Base-by-base conservation (phyloP, 1,140 invertebrate species). In the Parasteatoda tepidariorum region DNA sequence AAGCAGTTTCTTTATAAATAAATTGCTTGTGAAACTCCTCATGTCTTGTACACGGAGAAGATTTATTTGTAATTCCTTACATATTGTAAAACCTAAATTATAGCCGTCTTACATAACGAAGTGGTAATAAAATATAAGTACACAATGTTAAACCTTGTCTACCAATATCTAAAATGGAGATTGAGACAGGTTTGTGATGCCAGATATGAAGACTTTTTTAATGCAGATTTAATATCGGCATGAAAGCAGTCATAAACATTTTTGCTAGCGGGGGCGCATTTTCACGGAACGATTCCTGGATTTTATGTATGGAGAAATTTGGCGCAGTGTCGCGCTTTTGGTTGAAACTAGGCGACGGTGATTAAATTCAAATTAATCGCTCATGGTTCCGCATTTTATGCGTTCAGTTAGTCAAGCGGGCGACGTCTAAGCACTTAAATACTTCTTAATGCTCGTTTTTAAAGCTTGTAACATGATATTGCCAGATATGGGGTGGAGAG, bases 321-420 rank as follows among this genome's bases (percentile, higher is more conserved):
- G n/a, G 48, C 18, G n/a, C 26, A 26, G 22, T 22, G 13, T 67
- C 18, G 61, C 38, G 38, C 38, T 9, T 64, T 24, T 30, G 61
- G 24, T 18, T 64, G 28, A 30, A 30, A 41, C 55, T 61, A 9
- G 18, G 41, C 18, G 11, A 15, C 9, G 55, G 55, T 74, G 71
- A 74, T 74, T 74, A 61, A 74, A 74, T 74, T 74, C 71, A 31
- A 41, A 74, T 74, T 61, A 74, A 74, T 74, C 71, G 71, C 30
- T 74, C 18, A 61, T 74, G 55, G 18, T 48, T 33, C 9, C n/a
- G 54, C n/a, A 57, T 74, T 74, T 74, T 61, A 61, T 38, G 31
- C 13, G 48, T 30, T 71, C 24, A 38, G 68, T 71, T 28, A 71
- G 66, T 34, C 22, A 48, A 48, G 38, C 38, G 24, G 26, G 67